Evolutionary conservation across 2,113 vertebrate genomes (phyloP), one percentile per base, ranked within the genome.

Genomic region (Oryzias melastigma): DNA sequence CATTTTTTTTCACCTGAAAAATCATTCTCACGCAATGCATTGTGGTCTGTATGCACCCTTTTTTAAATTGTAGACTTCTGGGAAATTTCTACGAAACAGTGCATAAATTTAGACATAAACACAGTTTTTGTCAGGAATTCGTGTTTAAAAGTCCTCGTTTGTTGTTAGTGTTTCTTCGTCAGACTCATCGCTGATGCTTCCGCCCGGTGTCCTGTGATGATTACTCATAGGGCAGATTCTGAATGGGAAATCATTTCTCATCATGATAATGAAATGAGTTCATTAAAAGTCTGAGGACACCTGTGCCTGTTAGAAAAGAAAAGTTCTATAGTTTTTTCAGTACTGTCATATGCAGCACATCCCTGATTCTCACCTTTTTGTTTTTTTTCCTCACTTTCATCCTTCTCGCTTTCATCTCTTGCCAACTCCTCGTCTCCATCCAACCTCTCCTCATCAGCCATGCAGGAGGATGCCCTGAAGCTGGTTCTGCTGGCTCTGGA

Each of bases 391-490:
- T 35, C 7, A 35, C 35, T 65, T 3, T 44, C 15, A 19, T 24
- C 41, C 29, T 22, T 66, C 29, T 58, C 27, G 6, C 43, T 17
- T 22, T 13, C 25, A 16, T 22, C 42, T 14, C 14, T 62, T 14
- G 22, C 35, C 19, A 17, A 12, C 44, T 29, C 29, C 29, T 16
- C 17, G 50, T 12, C 22, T 14, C 41, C 27, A 35, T 8, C n/a
- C 16, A 4, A 7, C 19, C 65, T 35, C 6, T 8, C 7, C 6
- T 59, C 55, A 12, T 44, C 85, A 98, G 96, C 96, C 82, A 98
- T 98, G 96, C 96, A 98, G 90, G 96, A 98, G 83, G 96, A 98
- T 25, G 96, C 94, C 44, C 88, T 98, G 84, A 98, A 98, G 83
- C 91, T 98, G 49, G 96, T 98, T 4, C 84, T 98, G 58, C 86